Conservation (phyloP, 2,888 invertebrate genomes). For the Ochlodes sylvanus region DNA sequence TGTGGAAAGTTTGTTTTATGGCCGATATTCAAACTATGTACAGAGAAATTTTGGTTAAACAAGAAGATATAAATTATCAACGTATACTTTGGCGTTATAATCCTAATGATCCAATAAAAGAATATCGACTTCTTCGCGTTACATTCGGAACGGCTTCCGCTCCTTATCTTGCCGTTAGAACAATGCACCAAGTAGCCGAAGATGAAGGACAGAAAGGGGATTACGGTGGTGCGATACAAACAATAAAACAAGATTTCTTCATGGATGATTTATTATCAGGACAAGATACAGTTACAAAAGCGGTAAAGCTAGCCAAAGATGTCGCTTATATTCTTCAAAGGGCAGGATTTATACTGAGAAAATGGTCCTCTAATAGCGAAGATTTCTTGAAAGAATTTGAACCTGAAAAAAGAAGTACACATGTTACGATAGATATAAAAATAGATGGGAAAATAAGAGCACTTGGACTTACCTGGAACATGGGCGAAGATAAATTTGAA, state of each 20-base stretch:
- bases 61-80: constrained; percentile 46
- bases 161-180: constrained; percentile 49
- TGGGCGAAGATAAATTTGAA: constrained; percentile 17
- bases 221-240: not conserved
- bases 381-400: constrained; percentile 32
- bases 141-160: constrained; percentile 33
- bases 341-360: constrained; percentile 38
- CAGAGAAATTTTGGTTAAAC: constrained; percentile 42
- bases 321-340: constrained; percentile 10
- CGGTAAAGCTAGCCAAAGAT: constrained; percentile 27
- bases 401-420: constrained; percentile 11
- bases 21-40: constrained; percentile 51
- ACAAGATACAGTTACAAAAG: constrained; percentile 25
- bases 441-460: constrained; percentile 19
- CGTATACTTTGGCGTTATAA: constrained; percentile 41
- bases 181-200: constrained; percentile 46
- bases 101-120: constrained; percentile 17
- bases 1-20: constrained; percentile 44
- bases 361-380: constrained; percentile 42
- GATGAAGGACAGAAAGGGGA: constrained; percentile 31
- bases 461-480: constrained; percentile 28
- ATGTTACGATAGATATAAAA: constrained; percentile 11
- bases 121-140: not conserved
- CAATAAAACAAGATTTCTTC: constrained; percentile 37
- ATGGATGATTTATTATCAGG: constrained; percentile 35